These are phyloP conservation scores for Cerceris ruficornis DNA, from an alignment of 2,888 invertebrate genomes.

Conservation along the genomic window DNA sequence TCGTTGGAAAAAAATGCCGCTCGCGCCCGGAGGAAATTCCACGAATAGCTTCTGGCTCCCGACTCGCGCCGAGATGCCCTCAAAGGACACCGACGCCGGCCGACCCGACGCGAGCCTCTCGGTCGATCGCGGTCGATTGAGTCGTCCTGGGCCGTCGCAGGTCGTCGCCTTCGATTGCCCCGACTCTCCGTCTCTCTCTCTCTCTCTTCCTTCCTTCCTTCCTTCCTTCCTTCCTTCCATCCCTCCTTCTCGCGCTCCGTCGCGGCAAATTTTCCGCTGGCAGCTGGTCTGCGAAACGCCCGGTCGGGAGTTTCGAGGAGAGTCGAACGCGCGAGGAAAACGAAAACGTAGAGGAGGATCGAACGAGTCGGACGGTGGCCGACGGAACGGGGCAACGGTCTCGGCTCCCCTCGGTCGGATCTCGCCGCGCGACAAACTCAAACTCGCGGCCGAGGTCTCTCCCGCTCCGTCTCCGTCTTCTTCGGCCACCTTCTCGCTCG, in stretches of 20 bases:
- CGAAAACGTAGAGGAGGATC: not conserved
- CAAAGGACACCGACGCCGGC: constrained; percentile 21
- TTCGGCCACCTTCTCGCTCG: not conserved
- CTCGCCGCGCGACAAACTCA: not conserved
- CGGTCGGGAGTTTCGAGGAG: too few species aligned
- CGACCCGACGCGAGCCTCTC: too few species aligned
- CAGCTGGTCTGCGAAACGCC: too few species aligned
- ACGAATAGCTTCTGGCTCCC: constrained; percentile 29
- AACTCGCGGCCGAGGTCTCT: constrained; percentile 2
- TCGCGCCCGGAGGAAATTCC: constrained; percentile 33
- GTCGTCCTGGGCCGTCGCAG: not conserved
- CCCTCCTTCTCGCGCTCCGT: too few species aligned
- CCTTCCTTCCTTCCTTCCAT: too few species aligned
- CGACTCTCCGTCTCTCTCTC: too few species aligned
- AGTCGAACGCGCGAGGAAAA: not conserved
- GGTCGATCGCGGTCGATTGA: not conserved
- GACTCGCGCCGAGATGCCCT: not conserved
- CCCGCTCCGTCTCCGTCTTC: not conserved
- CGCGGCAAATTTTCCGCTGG: too few species aligned
- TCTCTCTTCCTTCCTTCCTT: too few species aligned
- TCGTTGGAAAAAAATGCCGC: not conserved
- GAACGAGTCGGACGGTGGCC: not conserved
- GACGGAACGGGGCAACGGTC: not conserved
- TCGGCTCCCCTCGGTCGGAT: not conserved
- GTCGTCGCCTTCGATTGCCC: too few species aligned